phyloP scores from a whole-genome alignment of 2,113 vertebrate species.

The Varanus salvator region DNA sequence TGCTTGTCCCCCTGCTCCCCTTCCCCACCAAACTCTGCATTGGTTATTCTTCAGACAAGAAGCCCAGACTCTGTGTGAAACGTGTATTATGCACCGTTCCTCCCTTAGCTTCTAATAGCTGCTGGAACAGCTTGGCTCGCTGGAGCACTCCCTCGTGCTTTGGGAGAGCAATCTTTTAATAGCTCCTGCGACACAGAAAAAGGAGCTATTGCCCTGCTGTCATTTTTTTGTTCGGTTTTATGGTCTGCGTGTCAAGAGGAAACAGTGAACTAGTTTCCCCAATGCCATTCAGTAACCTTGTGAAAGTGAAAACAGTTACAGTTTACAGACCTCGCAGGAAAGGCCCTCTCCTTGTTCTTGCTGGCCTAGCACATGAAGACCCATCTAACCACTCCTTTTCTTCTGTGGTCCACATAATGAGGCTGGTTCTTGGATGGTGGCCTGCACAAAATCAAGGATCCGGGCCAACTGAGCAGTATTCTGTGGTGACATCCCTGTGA shows the following conservation, averaged over 20 bases:
- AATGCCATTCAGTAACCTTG: constrained; percentile 73
- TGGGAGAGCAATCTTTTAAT: constrained; percentile 71
- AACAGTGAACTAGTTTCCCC: constrained; percentile 73
- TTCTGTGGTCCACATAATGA: background rate
- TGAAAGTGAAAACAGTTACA: constrained; percentile 44
- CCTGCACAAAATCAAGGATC: background rate
- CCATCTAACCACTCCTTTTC: background rate
- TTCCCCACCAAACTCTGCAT: background rate
- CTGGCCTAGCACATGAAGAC: background rate
- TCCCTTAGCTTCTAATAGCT: constrained; percentile 39
- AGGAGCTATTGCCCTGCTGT: constrained; percentile 67
- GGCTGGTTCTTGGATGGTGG: background rate
- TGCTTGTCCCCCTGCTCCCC: background rate
- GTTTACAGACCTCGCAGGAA: background rate
- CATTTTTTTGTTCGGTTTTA: constrained; percentile 68
- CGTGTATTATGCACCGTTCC: constrained; percentile 35
- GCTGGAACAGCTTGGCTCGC: constrained; percentile 66
- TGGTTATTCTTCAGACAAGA: constrained; percentile 26
- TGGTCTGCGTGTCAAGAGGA: constrained; percentile 70
- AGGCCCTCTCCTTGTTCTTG: background rate
- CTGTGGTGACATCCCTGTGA: background rate
- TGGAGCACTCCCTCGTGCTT: constrained; percentile 67
- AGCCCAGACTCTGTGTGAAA: constrained; percentile 19
- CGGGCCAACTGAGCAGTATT: background rate
- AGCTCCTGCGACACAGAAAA: constrained; percentile 74